These are phyloP conservation scores for Genyomyrus donnyi DNA, from an alignment of 2,113 vertebrate species.

Conservation along the genomic window DNA sequence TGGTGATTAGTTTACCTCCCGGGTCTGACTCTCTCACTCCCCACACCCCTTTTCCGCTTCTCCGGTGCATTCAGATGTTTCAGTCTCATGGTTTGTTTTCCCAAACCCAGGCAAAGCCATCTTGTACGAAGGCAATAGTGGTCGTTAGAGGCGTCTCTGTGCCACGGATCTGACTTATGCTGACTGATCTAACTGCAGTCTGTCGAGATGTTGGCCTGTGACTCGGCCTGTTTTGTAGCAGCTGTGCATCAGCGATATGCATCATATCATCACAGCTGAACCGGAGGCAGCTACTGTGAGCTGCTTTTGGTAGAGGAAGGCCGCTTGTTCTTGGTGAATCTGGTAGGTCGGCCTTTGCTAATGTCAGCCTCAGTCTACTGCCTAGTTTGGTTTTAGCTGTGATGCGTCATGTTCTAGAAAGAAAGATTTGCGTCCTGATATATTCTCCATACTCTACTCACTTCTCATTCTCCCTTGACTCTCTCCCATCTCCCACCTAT, in stretches of 20 bases:
- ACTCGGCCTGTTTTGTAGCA: neutral
- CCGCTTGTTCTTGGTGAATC: neutral
- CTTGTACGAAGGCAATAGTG: neutral
- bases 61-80: neutral
- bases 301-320: neutral
- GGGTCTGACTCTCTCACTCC: conserved; percentile 47
- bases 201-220: neutral
- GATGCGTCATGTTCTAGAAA: neutral
- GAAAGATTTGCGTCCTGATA: neutral
- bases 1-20: conserved; percentile 69
- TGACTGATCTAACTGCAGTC: neutral
- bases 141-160: neutral
- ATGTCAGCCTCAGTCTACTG: neutral
- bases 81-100: neutral
- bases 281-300: neutral
- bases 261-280: neutral
- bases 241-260: neutral
- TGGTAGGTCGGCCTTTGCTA: neutral
- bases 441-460: neutral
- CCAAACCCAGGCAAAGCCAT: neutral
- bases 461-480: neutral
- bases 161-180: neutral
- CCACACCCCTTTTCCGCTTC: conserved; percentile 23
- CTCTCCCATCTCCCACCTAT: neutral
- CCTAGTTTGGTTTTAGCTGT: neutral